A percentile compares a stretch with the other conserved stretches of the same genome.
phyloP scores from a whole-genome alignment of 92 coral and sea anemone species.

The Diadumene lineata region DNA sequence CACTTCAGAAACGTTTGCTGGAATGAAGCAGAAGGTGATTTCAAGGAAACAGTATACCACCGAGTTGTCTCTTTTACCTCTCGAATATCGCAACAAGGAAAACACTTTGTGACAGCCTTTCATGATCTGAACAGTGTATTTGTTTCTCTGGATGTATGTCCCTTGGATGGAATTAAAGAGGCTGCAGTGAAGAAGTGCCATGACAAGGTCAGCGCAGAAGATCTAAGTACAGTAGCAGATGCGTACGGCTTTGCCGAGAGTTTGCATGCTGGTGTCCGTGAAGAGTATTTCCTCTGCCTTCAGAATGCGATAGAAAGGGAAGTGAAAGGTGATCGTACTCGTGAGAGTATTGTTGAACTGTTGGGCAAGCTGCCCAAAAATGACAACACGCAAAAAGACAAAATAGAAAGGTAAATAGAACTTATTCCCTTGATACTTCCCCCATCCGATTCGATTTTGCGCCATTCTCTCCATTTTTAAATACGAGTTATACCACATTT shows the following conservation, averaged over 20 bases:
- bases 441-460: no score
- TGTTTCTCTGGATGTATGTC: slow-evolving; percentile 18
- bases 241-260: slow-evolving; percentile 14
- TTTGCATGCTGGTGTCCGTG: slow-evolving; percentile 9
- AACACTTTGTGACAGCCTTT: not conserved
- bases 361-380: not conserved
- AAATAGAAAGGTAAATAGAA: slow-evolving; percentile 20
- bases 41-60: slow-evolving; percentile 6
- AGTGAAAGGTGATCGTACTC: not conserved
- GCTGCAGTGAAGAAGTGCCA: not conserved
- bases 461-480: no score
- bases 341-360: not conserved
- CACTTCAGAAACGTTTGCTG: not conserved
- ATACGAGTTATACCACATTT: no score
- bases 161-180: slow-evolving; percentile 3
- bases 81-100: slow-evolving; percentile 5
- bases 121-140: slow-evolving; percentile 1
- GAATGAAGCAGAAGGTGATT: not conserved
- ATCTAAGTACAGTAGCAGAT: slow-evolving; percentile 2
- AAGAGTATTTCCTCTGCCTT: not conserved
- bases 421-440: not conserved
- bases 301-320: not conserved
- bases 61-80: not conserved
- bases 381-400: not conserved
- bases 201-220: not conserved